Conservation (phyloP, 2,888 invertebrate genomes). For the Pocota personata region DNA sequence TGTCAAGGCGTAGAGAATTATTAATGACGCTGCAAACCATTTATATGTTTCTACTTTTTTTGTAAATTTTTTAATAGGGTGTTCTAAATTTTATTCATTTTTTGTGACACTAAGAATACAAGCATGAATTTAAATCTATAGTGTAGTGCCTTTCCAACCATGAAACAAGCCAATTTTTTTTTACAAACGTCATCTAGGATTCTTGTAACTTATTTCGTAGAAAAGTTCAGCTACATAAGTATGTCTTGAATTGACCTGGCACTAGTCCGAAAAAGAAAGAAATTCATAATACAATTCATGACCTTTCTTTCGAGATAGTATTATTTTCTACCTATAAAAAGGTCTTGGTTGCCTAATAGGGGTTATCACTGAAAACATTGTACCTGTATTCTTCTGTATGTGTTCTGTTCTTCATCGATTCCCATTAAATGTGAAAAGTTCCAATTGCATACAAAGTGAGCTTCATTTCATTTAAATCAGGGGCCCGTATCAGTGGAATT, state of each 20-base stretch:
- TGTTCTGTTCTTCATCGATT: neutral
- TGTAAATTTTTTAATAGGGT: neutral
- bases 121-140: neutral
- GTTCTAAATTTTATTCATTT: neutral
- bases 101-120: neutral
- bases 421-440: constrained; percentile 44
- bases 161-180: no score
- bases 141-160: no score
- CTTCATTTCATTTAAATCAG: constrained; percentile 13
- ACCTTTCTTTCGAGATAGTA: no score
- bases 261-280: no score
- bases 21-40: constrained; percentile 28
- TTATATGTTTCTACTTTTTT: neutral
- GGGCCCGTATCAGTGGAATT: constrained; percentile 15
- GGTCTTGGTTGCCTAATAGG: neutral
- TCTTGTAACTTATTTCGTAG: no score
- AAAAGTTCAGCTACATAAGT: no score
- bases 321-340: no score
- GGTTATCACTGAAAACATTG: neutral
- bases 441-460: neutral
- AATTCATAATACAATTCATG: no score
- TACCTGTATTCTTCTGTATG: neutral
- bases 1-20: constrained; percentile 38
- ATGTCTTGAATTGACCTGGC: no score
- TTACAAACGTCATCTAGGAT: no score